Evolutionary conservation across 2,888 invertebrate species (phyloP), one percentile per base, ranked within the genome.

Genomic region (Caenorhabditis plicata): DNA sequence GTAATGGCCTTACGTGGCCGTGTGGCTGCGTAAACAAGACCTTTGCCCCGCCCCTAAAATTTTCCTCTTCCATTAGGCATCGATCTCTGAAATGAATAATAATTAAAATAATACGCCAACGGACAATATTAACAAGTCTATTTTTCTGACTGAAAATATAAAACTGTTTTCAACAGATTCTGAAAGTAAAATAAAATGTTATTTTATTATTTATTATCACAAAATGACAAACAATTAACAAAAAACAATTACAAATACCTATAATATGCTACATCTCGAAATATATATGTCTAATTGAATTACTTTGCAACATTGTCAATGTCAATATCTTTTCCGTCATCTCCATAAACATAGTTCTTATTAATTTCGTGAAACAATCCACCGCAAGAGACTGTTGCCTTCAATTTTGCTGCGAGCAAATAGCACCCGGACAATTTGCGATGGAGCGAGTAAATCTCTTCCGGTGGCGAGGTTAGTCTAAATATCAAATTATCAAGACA

Each of bases 371-470:
- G 62, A 54, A 78, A 78, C 8, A 78, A 40, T 13, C 76, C 74
- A 20, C 78, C 78, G 47, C 78, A 78, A 1, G 78, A 65, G 5
- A 78, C 78, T 11, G 67, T 68, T n/a, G 78, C 78, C 52, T 71
- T 70, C 35, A 78, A 64, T 52, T 79, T 78, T 5, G 78, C 69
- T 25, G 78, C 78, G 15, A 79, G 65, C 22, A 79, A 61, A 45
- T 75, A 76, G 7, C 75, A 71, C 13, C 98, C 98, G 0, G 96
- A 92, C 40, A 98, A 85, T 84, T 98, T 98, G 54, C 96, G 86
- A 82, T 99, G 98, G 19, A 98, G 85, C 0, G 96, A 96, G 84
- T 98, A 98, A 70, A 93, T 91, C 84, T 98, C 96, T 82, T 96
- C 95, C 0, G 98, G 98, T 0, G 98, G 98, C 1, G 98, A 93